These are phyloP conservation scores for Anarhynchus alexandrinus DNA, from an alignment of 2,113 vertebrate genomes.

Conservation along the genomic window DNA sequence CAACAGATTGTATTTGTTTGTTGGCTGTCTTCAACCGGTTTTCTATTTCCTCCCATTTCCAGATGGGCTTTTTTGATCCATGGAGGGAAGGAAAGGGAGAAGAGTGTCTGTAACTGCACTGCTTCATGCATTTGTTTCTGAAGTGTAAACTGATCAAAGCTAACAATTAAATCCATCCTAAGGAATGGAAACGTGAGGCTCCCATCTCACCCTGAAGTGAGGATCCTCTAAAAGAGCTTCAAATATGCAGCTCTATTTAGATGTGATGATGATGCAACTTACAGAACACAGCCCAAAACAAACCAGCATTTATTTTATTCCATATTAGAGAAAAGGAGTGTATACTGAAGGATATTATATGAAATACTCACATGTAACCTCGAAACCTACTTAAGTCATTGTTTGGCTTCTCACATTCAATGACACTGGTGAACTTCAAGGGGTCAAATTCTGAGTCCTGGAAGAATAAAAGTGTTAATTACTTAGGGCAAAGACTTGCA, in stretches of 20 bases:
- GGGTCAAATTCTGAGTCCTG: constrained; percentile 96
- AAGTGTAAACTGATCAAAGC: neutral
- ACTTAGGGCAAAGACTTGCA: neutral
- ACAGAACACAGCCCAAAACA: neutral
- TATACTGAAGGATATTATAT: neutral
- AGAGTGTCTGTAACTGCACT: neutral
- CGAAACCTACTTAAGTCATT: constrained; percentile 93
- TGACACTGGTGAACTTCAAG: constrained; percentile 88
- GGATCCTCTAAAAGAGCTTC: neutral
- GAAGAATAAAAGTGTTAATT: constrained; percentile 45
- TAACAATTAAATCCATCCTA: neutral
- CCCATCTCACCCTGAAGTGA: neutral
- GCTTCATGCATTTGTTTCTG: neutral
- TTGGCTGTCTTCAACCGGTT: neutral
- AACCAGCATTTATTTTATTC: neutral
- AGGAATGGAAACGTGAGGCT: neutral
- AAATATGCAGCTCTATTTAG: neutral
- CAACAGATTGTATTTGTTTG: neutral
- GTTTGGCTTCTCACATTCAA: constrained; percentile 98
- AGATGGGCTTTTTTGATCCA: neutral
- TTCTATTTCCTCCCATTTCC: neutral
- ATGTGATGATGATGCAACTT: neutral
- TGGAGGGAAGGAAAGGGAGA: neutral
- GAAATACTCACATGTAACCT: constrained; percentile 93
- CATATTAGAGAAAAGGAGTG: neutral